Evolutionary conservation across 2,888 invertebrate species (phyloP), one percentile per base, ranked within the genome.

Genomic region (Tuta absoluta): DNA sequence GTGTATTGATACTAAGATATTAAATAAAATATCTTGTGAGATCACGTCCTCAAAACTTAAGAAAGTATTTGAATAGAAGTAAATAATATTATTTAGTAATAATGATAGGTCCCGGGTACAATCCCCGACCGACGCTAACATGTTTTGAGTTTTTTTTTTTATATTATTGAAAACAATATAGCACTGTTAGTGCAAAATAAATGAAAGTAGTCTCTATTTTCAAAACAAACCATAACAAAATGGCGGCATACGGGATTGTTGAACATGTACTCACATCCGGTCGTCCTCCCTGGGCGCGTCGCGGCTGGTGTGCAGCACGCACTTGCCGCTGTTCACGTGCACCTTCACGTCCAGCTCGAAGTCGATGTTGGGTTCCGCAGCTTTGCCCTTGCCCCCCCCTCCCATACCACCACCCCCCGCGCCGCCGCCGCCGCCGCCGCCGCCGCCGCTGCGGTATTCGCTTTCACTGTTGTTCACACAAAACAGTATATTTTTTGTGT

Each of bases 311-410:
- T 99, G 98, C 45, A 99, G 92, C 38, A 98, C 98, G 85, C 99
- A 99, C 87, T 98, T 98, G 10, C 99, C 99, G 75, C 98, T 98
- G 85, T 98, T 98, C 67, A 99, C 98, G 75, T 98, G 94, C 56
- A 99, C 98, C 87, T 98, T 98, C 7, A 99, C 97, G 82, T 98
- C 98, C 73, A 99, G 89, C 82, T 99, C 98, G 79, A 99, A 96
- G 86, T 99, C 98, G 63, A 99, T 97, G 79, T 97, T 98, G 0
- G 98, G 98, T 77, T 98, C 98, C 63, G 95, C 93, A 0, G 94
- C 93, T 79, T 95, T 95, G 19, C 19, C 65, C 68, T 12, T n/a
- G 28, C 59, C 58, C 56, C 2, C 33, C 63, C 53, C 51, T 49
- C 17, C 59, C 63, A n/a, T 17, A 0, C 41, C 51, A 0, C 33